Evolutionary conservation across 30 jellyfish, hydroid and myxozoan species (phyloP).

Genomic region (Turritopsis dohrnii): DNA sequence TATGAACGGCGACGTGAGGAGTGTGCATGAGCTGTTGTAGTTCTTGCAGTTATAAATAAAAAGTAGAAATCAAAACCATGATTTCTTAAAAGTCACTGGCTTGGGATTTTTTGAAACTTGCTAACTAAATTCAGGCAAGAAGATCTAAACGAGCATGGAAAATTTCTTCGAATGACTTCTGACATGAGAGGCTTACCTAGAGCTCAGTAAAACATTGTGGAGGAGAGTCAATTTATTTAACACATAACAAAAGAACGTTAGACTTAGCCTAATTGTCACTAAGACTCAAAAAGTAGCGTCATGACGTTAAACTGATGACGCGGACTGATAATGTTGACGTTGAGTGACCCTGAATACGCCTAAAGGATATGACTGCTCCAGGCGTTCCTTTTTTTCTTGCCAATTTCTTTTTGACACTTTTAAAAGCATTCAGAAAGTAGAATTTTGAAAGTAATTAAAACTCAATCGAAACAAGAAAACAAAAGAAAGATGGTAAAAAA

Average conservation of each 20-base stretch:
- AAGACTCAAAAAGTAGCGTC: neutral
- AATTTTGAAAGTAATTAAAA: too few relatives aligned
- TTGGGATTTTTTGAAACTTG: neutral
- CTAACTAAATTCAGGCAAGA: neutral
- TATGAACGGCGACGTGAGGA: neutral
- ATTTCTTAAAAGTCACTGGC: neutral
- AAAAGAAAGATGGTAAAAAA: too few relatives aligned
- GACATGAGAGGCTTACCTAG: neutral
- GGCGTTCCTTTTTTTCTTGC: too few relatives aligned
- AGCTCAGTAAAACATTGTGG: too few relatives aligned
- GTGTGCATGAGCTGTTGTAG: neutral
- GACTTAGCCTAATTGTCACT: neutral
- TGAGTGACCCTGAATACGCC: neutral
- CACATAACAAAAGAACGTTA: too few relatives aligned
- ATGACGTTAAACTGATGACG: neutral
- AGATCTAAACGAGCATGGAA: neutral
- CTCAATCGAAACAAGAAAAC: too few relatives aligned
- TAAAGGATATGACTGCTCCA: neutral
- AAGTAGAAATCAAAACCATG: neutral
- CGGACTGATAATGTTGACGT: too few relatives aligned
- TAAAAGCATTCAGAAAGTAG: too few relatives aligned
- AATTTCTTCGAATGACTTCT: neutral
- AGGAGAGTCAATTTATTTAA: too few relatives aligned
- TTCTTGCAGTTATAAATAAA: neutral
- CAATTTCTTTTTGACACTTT: too few relatives aligned